Evolutionary conservation across 1,140 invertebrate genomes (phyloP).

Genomic region (Ptiloglossa arizonensis): DNA sequence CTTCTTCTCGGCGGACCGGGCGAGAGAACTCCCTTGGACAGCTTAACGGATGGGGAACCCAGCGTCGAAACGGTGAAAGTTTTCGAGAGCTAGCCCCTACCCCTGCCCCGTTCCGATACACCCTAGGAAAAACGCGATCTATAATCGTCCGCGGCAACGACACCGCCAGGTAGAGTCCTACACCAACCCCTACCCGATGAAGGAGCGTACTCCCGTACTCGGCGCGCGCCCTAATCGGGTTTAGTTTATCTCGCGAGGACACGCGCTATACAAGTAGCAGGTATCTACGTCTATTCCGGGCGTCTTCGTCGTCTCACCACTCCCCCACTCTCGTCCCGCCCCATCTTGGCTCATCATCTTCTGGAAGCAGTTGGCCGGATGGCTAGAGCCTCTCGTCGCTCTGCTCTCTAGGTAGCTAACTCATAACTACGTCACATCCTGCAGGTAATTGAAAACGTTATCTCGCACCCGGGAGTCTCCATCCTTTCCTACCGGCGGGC

Average conservation of each 20-base stretch:
- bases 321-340: constrained; percentile 43
- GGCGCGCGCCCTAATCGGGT: constrained; percentile 63
- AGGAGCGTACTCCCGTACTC: not conserved
- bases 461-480: constrained; percentile 76
- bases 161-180: constrained; percentile 4
- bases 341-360: constrained; percentile 78
- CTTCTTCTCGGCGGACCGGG: too few species aligned
- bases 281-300: constrained; percentile 53
- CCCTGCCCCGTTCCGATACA: too few species aligned
- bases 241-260: constrained; percentile 75
- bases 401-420: constrained; percentile 76
- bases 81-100: not conserved
- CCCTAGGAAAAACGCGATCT: constrained; percentile 41
- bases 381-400: constrained; percentile 61
- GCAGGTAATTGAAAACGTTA: constrained; percentile 82
- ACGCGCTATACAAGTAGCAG: constrained; percentile 70
- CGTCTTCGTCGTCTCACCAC: constrained; percentile 17
- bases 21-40: too few species aligned
- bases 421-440: constrained; percentile 82
- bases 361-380: constrained; percentile 68
- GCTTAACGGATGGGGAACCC: too few species aligned
- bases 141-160: constrained; percentile 37
- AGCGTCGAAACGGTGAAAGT: not conserved
- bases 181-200: not conserved
- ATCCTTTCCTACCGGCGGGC: constrained; percentile 66